Evolutionary conservation across 2,797 vertebrate species (phyloP).

Genomic region (Phataginus tetradactyla): DNA sequence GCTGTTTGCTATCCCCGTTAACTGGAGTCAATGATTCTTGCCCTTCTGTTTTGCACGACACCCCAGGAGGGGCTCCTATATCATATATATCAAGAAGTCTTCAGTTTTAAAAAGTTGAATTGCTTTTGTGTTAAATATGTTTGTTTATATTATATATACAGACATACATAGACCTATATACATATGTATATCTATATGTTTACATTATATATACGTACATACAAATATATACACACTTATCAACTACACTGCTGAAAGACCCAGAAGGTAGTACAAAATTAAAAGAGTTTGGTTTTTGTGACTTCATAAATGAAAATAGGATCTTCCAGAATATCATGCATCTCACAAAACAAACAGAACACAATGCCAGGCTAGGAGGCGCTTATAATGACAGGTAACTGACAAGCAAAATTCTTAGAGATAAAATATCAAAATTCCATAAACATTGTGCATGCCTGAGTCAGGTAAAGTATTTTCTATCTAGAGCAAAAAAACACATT

Average conservation of each 20-base stretch:
- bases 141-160: neutral
- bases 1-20: neutral
- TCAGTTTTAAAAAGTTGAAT: neutral
- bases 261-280: neutral
- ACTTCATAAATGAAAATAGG: neutral
- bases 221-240: neutral
- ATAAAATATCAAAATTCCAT: neutral
- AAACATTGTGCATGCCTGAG: neutral
- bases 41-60: neutral
- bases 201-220: neutral
- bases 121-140: neutral
- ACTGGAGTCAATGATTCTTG: neutral
- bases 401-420: neutral
- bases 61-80: neutral
- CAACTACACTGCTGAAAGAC: neutral
- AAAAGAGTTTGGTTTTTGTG: neutral
- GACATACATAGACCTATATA: neutral
- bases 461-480: neutral
- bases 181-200: neutral
- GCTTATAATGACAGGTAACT: neutral
- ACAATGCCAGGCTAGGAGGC: neutral
- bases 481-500: neutral
- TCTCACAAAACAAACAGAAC: neutral
- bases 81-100: neutral
- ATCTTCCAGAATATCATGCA: neutral